Evolutionary conservation across 2,888 invertebrate species (phyloP).

Genomic region (Dynastes hyllus): DNA sequence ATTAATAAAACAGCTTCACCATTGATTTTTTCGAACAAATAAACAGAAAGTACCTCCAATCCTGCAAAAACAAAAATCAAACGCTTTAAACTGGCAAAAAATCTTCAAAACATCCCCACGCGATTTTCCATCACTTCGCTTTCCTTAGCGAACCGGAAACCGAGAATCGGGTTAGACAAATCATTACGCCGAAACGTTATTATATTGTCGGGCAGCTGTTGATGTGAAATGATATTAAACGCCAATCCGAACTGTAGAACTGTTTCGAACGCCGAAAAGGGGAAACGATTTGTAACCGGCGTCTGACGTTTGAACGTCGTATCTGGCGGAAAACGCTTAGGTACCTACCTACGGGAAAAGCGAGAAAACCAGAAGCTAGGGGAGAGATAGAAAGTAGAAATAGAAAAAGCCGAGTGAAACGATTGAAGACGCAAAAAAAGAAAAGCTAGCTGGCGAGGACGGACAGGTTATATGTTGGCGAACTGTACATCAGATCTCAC

Average conservation of each 20-base stretch:
- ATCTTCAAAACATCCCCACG: no score
- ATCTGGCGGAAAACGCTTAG: slow-evolving; percentile 1
- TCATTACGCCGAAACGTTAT: slow-evolving; percentile 18
- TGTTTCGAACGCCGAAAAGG: neutral
- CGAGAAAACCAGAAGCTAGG: neutral
- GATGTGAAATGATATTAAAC: slow-evolving; percentile 24
- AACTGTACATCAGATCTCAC: neutral
- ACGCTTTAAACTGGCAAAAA: no score
- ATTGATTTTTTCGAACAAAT: no score
- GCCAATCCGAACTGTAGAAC: neutral
- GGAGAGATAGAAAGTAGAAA: neutral
- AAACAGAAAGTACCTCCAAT: no score
- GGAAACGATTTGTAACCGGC: slow-evolving; percentile 3
- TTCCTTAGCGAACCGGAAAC: neutral
- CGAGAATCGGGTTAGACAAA: slow-evolving; percentile 1
- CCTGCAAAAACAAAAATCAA: no score
- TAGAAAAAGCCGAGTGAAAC: neutral
- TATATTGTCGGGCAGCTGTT: slow-evolving; percentile 19
- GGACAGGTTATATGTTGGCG: neutral
- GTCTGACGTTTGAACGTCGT: neutral
- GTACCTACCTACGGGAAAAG: neutral
- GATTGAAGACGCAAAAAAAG: neutral
- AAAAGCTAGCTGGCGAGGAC: neutral
- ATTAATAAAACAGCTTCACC: no score
- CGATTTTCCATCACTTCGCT: no score